A percentile compares a stretch with the other conserved stretches of the same genome.
Conservation (phyloP, 2,797 vertebrate genomes). For the Phyllotis vaccarum region DNA sequence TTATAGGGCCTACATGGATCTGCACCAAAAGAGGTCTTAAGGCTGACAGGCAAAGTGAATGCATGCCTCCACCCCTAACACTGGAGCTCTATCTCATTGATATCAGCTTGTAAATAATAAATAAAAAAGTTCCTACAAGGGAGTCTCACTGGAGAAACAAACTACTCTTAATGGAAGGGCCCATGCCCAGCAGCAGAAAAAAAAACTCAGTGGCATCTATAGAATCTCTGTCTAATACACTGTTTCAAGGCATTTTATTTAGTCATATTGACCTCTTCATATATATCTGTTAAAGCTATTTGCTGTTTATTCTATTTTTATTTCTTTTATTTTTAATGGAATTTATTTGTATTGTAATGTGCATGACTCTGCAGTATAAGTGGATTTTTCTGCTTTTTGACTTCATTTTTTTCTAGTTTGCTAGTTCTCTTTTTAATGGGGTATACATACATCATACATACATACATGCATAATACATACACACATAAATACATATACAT, state of each 20-base stretch:
- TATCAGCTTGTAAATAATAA: neutral
- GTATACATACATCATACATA: too few species aligned
- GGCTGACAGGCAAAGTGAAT: neutral
- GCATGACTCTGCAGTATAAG: neutral
- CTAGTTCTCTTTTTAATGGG: too few species aligned
- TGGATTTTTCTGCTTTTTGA: too few species aligned
- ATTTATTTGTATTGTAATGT: neutral
- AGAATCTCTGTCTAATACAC: neutral
- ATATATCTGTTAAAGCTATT: neutral
- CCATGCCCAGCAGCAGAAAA: neutral
- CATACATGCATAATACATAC: too few species aligned
- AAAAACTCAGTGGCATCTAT: neutral
- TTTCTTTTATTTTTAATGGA: neutral
- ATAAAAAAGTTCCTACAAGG: neutral
- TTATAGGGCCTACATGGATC: neutral
- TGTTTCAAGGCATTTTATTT: neutral
- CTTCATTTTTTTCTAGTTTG: too few species aligned
- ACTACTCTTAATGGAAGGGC: neutral
- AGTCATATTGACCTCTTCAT: neutral
- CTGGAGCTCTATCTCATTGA: neutral
- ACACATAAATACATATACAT: too few species aligned
- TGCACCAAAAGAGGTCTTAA: neutral
- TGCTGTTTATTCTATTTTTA: neutral
- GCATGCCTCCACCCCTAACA: neutral
- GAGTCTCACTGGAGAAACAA: neutral